These are phyloP conservation scores for Dastarcus helophoroides DNA, from an alignment of 2,888 invertebrate species.

Conservation along the genomic window DNA sequence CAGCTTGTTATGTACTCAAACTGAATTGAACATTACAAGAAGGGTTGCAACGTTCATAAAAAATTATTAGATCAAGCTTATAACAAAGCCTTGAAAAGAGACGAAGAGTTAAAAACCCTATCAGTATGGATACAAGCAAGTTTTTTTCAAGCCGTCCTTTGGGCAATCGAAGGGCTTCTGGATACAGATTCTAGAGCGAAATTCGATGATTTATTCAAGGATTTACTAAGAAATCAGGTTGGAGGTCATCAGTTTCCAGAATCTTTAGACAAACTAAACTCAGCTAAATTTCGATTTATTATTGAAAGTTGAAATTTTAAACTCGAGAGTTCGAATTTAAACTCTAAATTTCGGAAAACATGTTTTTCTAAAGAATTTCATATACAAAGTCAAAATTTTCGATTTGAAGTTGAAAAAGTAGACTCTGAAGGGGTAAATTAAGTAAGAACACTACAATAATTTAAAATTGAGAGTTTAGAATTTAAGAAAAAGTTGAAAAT, in stretches of 20 bases:
- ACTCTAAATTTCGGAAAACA: too few relatives aligned
- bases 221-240: slow-evolving; percentile 32
- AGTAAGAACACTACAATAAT: too few relatives aligned
- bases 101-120: slow-evolving; percentile 37
- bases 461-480: too few relatives aligned
- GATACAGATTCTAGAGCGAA: slow-evolving; percentile 33
- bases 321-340: too few relatives aligned
- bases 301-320: too few relatives aligned
- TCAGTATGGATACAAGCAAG: slow-evolving; percentile 42
- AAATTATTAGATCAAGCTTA: slow-evolving; percentile 31
- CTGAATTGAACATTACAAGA: slow-evolving; percentile 31
- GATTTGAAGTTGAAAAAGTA: too few relatives aligned
- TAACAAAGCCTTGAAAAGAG: slow-evolving; percentile 21
- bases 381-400: too few relatives aligned
- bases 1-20: slow-evolving; percentile 29
- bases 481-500: too few relatives aligned
- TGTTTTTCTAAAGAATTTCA: too few relatives aligned
- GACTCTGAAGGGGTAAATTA: too few relatives aligned
- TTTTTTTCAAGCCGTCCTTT: slow-evolving; percentile 47
- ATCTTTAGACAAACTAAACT: slow-evolving; percentile 40
- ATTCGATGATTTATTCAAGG: slow-evolving; percentile 34
- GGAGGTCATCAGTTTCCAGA: slow-evolving; percentile 39
- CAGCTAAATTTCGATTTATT: too few relatives aligned
- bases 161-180: slow-evolving; percentile 74
- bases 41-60: slow-evolving; percentile 31